A percentile compares a stretch with the other conserved stretches of the same genome.
Conservation (phyloP, 2,113 vertebrate species). For the Megaceryle torquata region DNA sequence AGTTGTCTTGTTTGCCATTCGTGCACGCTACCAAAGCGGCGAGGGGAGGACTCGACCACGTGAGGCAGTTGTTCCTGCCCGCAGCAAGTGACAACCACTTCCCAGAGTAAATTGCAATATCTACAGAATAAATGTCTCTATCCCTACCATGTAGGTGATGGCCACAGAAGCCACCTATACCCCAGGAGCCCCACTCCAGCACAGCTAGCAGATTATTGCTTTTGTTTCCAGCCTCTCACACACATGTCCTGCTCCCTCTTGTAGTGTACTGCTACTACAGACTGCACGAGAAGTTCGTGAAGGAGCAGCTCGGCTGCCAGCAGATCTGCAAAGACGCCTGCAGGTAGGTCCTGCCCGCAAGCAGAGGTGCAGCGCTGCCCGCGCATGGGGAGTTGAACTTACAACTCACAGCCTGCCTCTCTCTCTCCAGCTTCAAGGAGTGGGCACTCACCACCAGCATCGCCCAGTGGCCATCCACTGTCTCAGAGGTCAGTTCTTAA, state of each 20-base stretch:
- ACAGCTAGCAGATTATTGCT: neutral
- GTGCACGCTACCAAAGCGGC: neutral
- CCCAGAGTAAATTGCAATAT: neutral
- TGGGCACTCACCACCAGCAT: constrained; percentile 80
- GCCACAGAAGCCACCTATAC: neutral
- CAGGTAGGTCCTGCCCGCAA: constrained; percentile 62
- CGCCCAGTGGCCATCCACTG: constrained; percentile 78
- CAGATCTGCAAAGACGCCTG: constrained; percentile 76
- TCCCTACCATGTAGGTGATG: neutral
- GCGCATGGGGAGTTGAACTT: rapidly evolving
- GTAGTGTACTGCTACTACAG: constrained; percentile 83
- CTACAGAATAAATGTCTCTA: neutral
- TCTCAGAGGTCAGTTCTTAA: constrained; percentile 70
- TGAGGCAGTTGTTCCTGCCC: neutral
- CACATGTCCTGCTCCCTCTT: neutral
- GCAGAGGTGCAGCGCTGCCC: neutral
- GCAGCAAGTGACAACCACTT: neutral
- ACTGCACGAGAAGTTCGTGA: constrained; percentile 72
- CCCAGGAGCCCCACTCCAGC: neutral
- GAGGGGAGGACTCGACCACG: neutral
- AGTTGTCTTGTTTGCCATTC: neutral
- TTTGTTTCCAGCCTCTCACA: neutral
- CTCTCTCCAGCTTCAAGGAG: constrained; percentile 78
- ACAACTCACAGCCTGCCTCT: neutral
- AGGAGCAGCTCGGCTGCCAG: constrained; percentile 80